Evolutionary conservation across 1,140 invertebrate species (phyloP).

Genomic region (Acromyrmex echinatior): DNA sequence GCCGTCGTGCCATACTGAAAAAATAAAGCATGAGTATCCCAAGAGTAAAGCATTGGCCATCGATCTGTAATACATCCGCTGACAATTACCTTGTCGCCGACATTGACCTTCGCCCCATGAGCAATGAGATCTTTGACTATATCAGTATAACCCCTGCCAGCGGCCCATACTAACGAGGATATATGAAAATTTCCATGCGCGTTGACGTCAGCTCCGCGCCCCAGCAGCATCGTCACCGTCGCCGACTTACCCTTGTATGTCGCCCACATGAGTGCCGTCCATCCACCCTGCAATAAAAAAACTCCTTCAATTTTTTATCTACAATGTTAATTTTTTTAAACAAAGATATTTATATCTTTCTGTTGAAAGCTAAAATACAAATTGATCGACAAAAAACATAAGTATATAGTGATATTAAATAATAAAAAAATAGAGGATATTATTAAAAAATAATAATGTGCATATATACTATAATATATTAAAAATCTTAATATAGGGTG

Average conservation of each 20-base stretch:
- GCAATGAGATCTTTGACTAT: conserved; percentile 94
- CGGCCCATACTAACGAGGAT: conserved; percentile 97
- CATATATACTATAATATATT: not conserved
- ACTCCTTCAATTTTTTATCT: not conserved
- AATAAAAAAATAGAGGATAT: not conserved
- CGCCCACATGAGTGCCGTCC: conserved; percentile 99
- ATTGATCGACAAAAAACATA: not conserved
- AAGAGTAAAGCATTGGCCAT: not conserved
- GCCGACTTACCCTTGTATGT: conserved; percentile 96
- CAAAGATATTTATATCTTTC: not conserved
- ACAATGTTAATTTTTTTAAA: not conserved
- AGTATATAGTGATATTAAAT: not conserved
- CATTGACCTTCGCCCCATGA: conserved; percentile 96
- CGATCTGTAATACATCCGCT: conserved; percentile 18
- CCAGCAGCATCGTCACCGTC: conserved; percentile 93
- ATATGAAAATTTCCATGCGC: conserved; percentile 98
- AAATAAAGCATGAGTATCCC: conserved; percentile 2
- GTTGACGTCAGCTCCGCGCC: conserved; percentile 97
- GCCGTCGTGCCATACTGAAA: conserved; percentile 97
- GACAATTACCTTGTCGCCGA: conserved; percentile 92
- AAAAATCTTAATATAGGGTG: not conserved
- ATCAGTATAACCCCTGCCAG: conserved; percentile 95
- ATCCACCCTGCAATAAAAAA: conserved; percentile 92
- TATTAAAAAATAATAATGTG: not conserved
- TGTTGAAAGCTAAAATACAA: not conserved